Evolutionary conservation across 2,888 invertebrate genomes (phyloP), one percentile per base, ranked within the genome.

Genomic region (Melipona bicolor): DNA sequence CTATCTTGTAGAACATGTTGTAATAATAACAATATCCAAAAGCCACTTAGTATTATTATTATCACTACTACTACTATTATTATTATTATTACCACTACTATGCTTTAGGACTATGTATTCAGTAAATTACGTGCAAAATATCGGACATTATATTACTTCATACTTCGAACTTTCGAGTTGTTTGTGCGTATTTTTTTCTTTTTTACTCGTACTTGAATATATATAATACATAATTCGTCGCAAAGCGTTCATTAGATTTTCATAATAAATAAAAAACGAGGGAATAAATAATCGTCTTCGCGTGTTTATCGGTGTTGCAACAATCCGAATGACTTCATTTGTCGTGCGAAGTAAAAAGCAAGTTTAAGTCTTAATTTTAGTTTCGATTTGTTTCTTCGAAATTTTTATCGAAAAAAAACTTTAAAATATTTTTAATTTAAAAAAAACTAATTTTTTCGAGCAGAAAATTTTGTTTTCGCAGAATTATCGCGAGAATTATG

Each of bases 111-210:
- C 88, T 91, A 88, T 92, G 90, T 92, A 92, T 88, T 90, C 90
- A 91, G 91, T 92, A 92, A 92, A 92, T 92, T 92, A 92, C 91
- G 88, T 91, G 91, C 87, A 90, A 91, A 91, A 90, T 61, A 89
- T 80, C 72, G 73, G 27, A 52, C 59, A 56, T 32, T 49, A 19
- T 54, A 36, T 64, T 19, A 21, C n/a, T 64, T 21, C 54, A 5
- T 19, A 21, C n/a, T 64, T 21, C 54, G 11, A 67, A 75, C 52
- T 13, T 69, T 36, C 36, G 36, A 36, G 5, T 32, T n/a, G 21
- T 49, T 9, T 24, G 3, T 43, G n/a, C 19, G 9, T 52, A 36
- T 4, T 65, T 27, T 27, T 11, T 36, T 3, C 17, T 4, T n/a
- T 52, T 17, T 61, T 1, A 61, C 50, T 52, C 6, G 17, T 49